phyloP scores from a whole-genome alignment of 30 jellyfish, hydroid and myxozoan genomes.

The Chironex yamaguchii region DNA sequence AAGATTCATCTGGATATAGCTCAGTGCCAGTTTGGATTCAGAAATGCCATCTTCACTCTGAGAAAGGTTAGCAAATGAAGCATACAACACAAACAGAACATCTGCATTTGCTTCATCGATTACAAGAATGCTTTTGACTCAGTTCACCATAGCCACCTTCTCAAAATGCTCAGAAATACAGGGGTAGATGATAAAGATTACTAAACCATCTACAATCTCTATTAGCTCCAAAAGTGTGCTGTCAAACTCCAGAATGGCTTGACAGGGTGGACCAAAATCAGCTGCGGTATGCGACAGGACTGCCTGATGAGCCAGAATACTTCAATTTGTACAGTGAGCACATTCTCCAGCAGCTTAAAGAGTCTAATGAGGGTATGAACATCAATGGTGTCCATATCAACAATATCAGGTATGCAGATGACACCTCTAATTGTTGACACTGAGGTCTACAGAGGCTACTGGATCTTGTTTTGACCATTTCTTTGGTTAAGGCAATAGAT shows the following conservation, averaged over 20 bases:
- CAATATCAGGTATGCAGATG: constrained; percentile 6
- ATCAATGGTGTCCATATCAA: neutral
- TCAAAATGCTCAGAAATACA: neutral
- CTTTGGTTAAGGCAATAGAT: neutral
- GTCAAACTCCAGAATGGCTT: neutral
- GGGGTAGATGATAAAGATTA: neutral
- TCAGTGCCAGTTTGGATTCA: neutral
- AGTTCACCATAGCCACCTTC: constrained; percentile 7
- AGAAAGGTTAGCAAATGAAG: neutral
- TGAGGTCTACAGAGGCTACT: neutral
- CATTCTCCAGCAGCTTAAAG: neutral
- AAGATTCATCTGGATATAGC: constrained; percentile 6
- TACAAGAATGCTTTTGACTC: neutral
- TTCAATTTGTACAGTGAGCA: neutral
- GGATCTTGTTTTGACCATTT: neutral
- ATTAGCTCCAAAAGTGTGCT: neutral
- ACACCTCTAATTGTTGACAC: neutral
- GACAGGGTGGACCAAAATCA: constrained; percentile 9
- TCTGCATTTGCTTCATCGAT: neutral
- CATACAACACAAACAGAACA: neutral
- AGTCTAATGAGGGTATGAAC: neutral
- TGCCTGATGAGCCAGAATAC: neutral
- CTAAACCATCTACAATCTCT: neutral
- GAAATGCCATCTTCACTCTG: neutral
- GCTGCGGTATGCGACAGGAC: neutral